Conservation (phyloP, 2,888 invertebrate genomes). For the Arrhopalites spinosus region DNA sequence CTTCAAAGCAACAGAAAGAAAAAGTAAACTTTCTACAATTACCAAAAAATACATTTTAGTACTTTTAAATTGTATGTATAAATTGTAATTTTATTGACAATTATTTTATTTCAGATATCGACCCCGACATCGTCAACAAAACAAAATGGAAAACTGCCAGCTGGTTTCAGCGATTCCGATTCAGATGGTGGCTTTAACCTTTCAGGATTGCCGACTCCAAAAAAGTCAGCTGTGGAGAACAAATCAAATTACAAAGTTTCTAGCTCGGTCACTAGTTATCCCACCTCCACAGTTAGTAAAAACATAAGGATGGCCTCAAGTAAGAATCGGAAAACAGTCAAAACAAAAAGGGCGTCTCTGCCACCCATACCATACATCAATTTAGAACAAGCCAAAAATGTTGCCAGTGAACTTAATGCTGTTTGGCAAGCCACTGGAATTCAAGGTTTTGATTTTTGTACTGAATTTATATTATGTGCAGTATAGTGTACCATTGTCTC, state of each 20-base stretch:
- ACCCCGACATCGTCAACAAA: neutral
- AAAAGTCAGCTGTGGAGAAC: neutral
- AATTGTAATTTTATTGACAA: neutral
- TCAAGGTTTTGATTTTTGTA: no score
- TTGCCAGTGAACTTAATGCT: conserved; percentile 3
- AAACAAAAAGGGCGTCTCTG: neutral
- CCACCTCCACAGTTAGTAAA: neutral
- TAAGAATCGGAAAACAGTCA: neutral
- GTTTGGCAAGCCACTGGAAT: neutral
- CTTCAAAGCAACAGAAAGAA: no score
- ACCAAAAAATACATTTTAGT: neutral
- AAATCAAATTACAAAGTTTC: neutral
- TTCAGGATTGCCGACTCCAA: neutral
- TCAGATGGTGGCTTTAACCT: conserved; percentile 24
- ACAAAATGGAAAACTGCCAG: conserved; percentile 12
- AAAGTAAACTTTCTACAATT: no score
- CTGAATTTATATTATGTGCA: no score
- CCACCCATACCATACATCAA: conserved; percentile 19
- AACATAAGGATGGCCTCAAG: no score
- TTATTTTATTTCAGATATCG: no score
- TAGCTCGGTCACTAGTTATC: neutral
- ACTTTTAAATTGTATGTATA: neutral
- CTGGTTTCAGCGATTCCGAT: conserved; percentile 26
- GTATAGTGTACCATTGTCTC: no score
- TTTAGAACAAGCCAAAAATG: neutral